Conservation (phyloP, 2,113 vertebrate species). For the Apeltes quadracus region DNA sequence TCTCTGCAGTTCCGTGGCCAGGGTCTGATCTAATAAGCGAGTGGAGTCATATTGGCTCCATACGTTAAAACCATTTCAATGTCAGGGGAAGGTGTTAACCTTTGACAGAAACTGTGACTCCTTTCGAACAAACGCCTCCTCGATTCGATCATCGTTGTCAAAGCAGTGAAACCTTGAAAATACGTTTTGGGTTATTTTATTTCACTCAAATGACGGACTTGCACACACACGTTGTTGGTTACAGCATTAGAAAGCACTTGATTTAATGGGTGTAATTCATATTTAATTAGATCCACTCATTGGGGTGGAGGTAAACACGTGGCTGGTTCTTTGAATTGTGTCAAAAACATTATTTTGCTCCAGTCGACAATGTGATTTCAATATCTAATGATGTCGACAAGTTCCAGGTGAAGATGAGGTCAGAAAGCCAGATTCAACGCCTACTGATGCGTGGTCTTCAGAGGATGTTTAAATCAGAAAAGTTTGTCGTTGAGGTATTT, state of each 20-base stretch:
- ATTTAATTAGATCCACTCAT: background rate
- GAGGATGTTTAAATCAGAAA: background rate
- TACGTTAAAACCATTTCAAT: conserved; percentile 45
- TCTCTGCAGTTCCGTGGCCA: conserved; percentile 29
- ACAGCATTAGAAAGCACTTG: background rate
- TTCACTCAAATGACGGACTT: background rate
- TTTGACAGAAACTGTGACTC: conserved; percentile 53
- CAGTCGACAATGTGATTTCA: background rate
- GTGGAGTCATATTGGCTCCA: conserved; percentile 56
- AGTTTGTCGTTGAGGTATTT: conserved; percentile 5
- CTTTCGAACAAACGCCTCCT: conserved; percentile 38
- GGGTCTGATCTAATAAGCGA: conserved; percentile 70
- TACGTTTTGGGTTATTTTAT: background rate
- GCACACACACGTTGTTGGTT: background rate
- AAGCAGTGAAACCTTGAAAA: conserved; percentile 15
- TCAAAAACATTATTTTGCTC: background rate
- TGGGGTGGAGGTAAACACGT: background rate
- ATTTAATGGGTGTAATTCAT: background rate
- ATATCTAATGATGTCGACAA: background rate
- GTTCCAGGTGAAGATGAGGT: background rate
- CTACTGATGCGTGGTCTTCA: background rate
- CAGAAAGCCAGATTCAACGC: background rate
- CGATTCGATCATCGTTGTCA: background rate
- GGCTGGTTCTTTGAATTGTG: background rate
- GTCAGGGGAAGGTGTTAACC: conserved; percentile 55